Percentiles rank a stretch among this genome's conserved stretches.
Evolutionary conservation across 2,888 invertebrate species (phyloP).

Genomic region (Volucella zonaria): DNA sequence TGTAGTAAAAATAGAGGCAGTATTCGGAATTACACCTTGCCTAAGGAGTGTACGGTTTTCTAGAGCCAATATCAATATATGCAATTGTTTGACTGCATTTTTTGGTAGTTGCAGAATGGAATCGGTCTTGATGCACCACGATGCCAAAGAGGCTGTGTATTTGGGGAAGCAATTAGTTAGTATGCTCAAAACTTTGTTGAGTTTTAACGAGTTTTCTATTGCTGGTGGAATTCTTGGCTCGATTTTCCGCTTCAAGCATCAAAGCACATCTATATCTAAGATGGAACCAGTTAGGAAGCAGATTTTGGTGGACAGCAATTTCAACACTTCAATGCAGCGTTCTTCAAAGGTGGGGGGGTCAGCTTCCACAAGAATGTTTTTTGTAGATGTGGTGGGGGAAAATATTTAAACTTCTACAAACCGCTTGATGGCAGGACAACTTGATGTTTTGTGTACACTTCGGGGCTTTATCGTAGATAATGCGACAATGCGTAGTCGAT

Average conservation of each 20-base stretch:
- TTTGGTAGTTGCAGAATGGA: background rate
- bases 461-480: too few relatives aligned
- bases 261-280: background rate
- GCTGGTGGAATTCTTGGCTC: background rate
- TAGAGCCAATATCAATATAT: too few relatives aligned
- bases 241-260: background rate
- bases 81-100: too few relatives aligned
- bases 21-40: too few relatives aligned
- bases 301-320: slow-evolving; percentile 6
- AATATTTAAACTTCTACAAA: too few relatives aligned
- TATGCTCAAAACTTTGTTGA: background rate
- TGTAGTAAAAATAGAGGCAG: too few relatives aligned
- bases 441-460: too few relatives aligned
- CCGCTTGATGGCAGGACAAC: too few relatives aligned
- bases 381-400: background rate
- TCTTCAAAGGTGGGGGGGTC: background rate
- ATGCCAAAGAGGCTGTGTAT: background rate
- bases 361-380: background rate
- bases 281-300: background rate
- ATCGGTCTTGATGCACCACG: background rate
- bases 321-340: background rate
- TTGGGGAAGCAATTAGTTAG: background rate
- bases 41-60: too few relatives aligned
- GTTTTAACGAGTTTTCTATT: background rate
- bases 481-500: too few relatives aligned